phyloP scores from a whole-genome alignment of 2,888 invertebrate species.

The Stenodema calcarata region DNA sequence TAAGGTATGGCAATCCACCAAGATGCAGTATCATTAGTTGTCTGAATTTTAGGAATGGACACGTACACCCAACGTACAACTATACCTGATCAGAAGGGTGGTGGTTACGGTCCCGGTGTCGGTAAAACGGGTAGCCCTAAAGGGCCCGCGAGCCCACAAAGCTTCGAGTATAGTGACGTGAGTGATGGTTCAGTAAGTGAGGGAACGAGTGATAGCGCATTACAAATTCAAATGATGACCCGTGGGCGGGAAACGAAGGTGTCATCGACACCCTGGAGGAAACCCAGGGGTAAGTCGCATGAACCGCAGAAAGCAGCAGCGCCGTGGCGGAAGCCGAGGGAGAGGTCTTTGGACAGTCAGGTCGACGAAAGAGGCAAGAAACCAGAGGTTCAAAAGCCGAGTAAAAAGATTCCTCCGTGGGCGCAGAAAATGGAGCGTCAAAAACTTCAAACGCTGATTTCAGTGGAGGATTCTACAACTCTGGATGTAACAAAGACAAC shows the following conservation, averaged over 20 bases:
- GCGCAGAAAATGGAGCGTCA: conserved; percentile 41
- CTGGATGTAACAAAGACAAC: neutral
- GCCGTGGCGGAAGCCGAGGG: conserved; percentile 54
- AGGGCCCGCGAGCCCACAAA: conserved; percentile 31
- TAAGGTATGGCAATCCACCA: no score
- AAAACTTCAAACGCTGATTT: conserved; percentile 38
- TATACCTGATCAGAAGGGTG: conserved; percentile 62
- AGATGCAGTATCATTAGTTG: neutral
- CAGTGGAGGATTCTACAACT: neutral
- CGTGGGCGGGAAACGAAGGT: neutral
- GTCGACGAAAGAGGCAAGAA: neutral
- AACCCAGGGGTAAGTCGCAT: conserved; percentile 53
- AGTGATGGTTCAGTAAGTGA: conserved; percentile 29
- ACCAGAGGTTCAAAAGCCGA: neutral
- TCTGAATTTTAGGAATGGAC: conserved; percentile 45
- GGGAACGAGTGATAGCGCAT: neutral
- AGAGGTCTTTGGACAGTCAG: conserved; percentile 53
- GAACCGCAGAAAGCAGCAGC: conserved; percentile 46
- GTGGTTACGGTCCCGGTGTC: conserved; percentile 61
- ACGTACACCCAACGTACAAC: conserved; percentile 62
- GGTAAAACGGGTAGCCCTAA: conserved; percentile 3
- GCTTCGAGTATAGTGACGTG: conserved; percentile 18
- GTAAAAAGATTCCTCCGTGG: conserved; percentile 54
- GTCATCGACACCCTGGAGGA: conserved; percentile 51
- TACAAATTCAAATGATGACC: conserved; percentile 6